Conservation (phyloP, 2,797 vertebrate genomes). For the Rhynchotus rufescens region DNA sequence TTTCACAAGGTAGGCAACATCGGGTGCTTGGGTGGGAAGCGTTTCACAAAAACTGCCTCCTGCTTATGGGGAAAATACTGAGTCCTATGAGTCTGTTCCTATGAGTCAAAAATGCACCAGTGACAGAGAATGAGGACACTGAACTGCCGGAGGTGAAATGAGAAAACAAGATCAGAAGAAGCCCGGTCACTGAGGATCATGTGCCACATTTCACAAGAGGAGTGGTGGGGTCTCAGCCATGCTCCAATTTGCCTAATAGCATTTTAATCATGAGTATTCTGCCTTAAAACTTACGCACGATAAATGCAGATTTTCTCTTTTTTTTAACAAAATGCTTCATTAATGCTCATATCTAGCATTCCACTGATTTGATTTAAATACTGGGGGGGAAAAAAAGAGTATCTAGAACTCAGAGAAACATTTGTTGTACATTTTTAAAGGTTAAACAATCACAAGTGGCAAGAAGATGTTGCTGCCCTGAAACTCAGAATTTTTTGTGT, state of each 20-base stretch:
- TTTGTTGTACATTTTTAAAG: background rate
- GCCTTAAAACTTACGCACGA: background rate
- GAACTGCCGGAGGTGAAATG: background rate
- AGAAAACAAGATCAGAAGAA: background rate
- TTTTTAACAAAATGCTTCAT: background rate
- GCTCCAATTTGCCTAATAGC: fast-evolving
- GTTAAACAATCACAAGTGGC: background rate
- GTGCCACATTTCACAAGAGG: background rate
- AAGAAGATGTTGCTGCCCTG: background rate
- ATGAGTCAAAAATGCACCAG: background rate
- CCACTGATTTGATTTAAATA: background rate
- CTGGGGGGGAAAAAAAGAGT: background rate
- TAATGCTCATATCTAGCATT: background rate
- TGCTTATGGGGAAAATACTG: background rate
- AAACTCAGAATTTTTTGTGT: background rate
- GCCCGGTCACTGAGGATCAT: background rate
- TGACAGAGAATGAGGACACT: background rate
- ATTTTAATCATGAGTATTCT: background rate
- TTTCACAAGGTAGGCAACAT: background rate
- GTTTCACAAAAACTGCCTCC: background rate
- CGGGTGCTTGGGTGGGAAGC: background rate
- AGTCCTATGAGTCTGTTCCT: background rate
- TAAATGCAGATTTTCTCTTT: background rate
- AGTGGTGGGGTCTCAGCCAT: background rate
- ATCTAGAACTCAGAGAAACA: background rate